A percentile compares a stretch with the other conserved stretches of the same genome.
Conservation (phyloP, 30 jellyfish, hydroid and myxozoan genomes). For the Aurelia coerulea region DNA sequence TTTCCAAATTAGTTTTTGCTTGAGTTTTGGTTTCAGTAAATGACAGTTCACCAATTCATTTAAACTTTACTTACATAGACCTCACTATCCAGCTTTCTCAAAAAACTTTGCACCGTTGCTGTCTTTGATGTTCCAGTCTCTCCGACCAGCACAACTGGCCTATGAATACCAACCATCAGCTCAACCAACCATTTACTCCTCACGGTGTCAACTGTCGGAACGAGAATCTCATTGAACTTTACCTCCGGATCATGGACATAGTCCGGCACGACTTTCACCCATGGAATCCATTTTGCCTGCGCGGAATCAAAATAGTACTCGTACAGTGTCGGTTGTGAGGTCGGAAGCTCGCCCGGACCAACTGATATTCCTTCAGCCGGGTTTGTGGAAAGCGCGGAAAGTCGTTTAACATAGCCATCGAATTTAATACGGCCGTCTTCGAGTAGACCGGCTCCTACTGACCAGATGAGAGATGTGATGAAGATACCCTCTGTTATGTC, state of each 20-base stretch:
- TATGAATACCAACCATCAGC: constrained; percentile 86
- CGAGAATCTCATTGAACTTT: constrained; percentile 89
- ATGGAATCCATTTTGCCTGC: constrained; percentile 85
- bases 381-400: constrained; percentile 81
- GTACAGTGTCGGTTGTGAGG: constrained; percentile 81
- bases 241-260: constrained; percentile 91
- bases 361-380: constrained; percentile 73
- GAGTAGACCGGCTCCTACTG: constrained; percentile 92
- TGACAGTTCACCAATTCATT: neutral
- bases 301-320: constrained; percentile 87
- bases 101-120: constrained; percentile 93
- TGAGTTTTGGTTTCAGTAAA: too few species aligned
- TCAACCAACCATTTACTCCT: constrained; percentile 96
- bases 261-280: constrained; percentile 92
- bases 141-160: constrained; percentile 99
- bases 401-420: constrained; percentile 80
- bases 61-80: constrained; percentile 71
- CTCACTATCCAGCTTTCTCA: constrained; percentile 87
- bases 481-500: constrained; percentile 89
- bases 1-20: neutral
- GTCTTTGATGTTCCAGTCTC: constrained; percentile 99
- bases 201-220: constrained; percentile 98
- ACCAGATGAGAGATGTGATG: constrained; percentile 95
- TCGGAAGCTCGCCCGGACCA: constrained; percentile 91
- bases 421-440: constrained; percentile 91